Evolutionary conservation across 2,797 vertebrate species (phyloP).

Genomic region (Parotocinclus haroldoi): DNA sequence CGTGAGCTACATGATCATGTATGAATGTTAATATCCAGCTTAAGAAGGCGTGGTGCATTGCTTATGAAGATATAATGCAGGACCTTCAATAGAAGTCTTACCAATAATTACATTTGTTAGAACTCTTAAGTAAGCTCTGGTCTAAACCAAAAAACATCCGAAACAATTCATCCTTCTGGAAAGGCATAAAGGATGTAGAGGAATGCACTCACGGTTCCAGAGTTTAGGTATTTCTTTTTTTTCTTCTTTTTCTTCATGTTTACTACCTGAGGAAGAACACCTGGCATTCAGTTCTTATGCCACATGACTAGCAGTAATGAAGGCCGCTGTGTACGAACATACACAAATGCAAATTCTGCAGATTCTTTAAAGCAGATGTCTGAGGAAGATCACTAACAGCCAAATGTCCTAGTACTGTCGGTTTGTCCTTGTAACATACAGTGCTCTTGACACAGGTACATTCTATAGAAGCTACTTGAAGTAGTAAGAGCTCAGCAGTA

Average conservation of each 20-base stretch:
- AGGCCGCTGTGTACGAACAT: neutral
- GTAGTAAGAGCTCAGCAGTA: neutral
- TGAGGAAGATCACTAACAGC: neutral
- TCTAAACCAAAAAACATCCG: neutral
- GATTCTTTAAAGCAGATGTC: neutral
- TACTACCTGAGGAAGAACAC: constrained; percentile 64
- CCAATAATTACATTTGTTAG: constrained; percentile 44
- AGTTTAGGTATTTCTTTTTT: constrained; percentile 80
- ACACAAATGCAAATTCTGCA: neutral
- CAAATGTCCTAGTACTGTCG: constrained; percentile 11
- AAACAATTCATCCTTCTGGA: neutral
- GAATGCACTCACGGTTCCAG: constrained; percentile 71
- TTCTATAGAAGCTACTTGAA: neutral
- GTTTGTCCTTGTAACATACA: constrained; percentile 13
- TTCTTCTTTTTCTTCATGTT: constrained; percentile 80
- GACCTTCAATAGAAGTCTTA: constrained; percentile 52
- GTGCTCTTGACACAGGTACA: neutral
- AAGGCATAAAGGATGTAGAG: neutral
- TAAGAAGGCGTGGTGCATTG: constrained; percentile 45
- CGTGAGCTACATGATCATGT: too few relatives aligned
- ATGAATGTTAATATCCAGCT: constrained; percentile 42
- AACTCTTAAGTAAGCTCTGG: constrained; percentile 7
- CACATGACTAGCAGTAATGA: neutral
- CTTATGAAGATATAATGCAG: constrained; percentile 50
- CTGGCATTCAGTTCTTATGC: constrained; percentile 4